Conservation (phyloP, 2,797 vertebrate species). For the Tragelaphus oryx region DNA sequence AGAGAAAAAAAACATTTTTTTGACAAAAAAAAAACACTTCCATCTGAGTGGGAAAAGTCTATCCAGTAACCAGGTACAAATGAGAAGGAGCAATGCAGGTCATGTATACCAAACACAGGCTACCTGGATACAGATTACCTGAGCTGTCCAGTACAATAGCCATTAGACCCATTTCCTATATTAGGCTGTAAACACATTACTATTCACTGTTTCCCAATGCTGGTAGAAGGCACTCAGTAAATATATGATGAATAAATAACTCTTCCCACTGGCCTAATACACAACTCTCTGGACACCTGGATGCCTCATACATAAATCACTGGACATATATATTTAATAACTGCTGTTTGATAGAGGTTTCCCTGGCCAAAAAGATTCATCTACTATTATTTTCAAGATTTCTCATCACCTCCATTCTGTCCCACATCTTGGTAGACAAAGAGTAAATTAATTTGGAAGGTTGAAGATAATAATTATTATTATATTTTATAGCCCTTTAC, state of each 20-base stretch:
- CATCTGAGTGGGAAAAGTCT: neutral
- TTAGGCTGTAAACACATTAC: neutral
- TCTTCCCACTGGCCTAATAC: neutral
- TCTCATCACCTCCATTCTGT: neutral
- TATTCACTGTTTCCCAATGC: neutral
- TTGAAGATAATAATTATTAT: neutral
- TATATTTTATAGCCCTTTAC: constrained; percentile 10
- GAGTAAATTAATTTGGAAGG: neutral
- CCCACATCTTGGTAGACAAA: neutral
- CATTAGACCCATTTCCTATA: neutral
- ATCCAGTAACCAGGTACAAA: neutral
- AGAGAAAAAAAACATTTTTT: neutral
- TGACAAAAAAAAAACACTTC: neutral
- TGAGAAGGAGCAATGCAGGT: neutral
- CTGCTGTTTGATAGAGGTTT: neutral
- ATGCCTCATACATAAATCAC: neutral
- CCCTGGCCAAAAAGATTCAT: neutral
- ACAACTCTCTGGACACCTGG: neutral
- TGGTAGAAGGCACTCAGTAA: neutral
- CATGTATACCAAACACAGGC: neutral
- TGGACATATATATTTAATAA: neutral
- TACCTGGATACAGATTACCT: neutral
- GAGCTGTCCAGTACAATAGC: neutral
- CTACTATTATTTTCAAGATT: neutral
- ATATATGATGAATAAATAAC: neutral